Base-by-base conservation (phyloP, 2,113 vertebrate genomes). In the Oreochromis niloticus region DNA sequence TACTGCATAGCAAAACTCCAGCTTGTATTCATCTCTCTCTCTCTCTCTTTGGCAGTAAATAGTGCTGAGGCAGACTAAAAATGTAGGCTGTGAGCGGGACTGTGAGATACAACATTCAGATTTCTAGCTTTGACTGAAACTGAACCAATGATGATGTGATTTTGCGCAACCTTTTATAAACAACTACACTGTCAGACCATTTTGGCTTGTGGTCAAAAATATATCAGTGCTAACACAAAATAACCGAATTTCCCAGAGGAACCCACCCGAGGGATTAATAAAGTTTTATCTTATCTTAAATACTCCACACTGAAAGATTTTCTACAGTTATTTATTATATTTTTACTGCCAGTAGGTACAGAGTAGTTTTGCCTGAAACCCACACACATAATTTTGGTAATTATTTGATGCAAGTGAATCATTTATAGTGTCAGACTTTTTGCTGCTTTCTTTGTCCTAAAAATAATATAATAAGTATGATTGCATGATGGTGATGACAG, bases 1-100 rank as follows among this genome's bases (percentile, higher is more conserved):
- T 50, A 0, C 16, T 32, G 24, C 43, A 3, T 0, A 16, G 0
- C 4, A 71, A 24, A 43, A 0, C 39, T 6, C 3, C 39, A 78
- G 24, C 10, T 11, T 78, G 16, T 12, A 19, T 50, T 32, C 2
- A 30, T 24, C 57, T 32, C 32, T 11, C 57, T 57, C 52, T 54
- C 16, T 4, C 13, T 17, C 16, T 57, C 3, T 6, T 14, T 24
- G 24, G 2, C 22, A 57, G 6, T 57, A 52, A n/a, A 16, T 27
- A 52, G 73, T 34, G 16, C 1, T 17, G 46, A 78, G 27, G 46
- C 4, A 78, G 17, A 4, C 73, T 52, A 17, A 19, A 48, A 52
- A 19, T 48, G 3, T 13, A 30, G 73, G 16, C 27, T 52, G 6
- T 32, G 16, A 32, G 27, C 6, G 0, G 43, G 14, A 46, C 43